Conservation (phyloP, 2,113 vertebrate genomes). For the Eolophus roseicapilla region DNA sequence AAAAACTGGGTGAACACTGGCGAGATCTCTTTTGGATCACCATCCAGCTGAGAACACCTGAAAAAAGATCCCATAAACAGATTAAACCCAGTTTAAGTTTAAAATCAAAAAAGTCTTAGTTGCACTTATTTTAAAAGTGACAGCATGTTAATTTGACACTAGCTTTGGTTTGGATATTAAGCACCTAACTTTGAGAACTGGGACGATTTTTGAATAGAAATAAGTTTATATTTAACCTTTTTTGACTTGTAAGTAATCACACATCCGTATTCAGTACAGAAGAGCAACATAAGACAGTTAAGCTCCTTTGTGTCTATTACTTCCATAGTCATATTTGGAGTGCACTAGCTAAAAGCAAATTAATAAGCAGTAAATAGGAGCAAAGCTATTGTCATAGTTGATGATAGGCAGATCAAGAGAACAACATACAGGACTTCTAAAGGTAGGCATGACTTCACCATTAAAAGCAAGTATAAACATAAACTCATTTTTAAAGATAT, state of each 20-base stretch:
- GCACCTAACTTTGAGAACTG: neutral
- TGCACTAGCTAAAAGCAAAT: neutral
- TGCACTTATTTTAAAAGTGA: neutral
- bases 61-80: conserved; percentile 45
- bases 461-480: neutral
- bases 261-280: neutral
- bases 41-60: conserved; percentile 94
- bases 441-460: neutral
- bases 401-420: neutral
- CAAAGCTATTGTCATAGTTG: neutral
- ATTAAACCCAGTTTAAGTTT: neutral
- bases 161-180: neutral
- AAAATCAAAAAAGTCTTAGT: neutral
- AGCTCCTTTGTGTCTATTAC: neutral
- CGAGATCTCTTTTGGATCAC: conserved; percentile 92
- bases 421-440: neutral
- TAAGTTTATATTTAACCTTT: conserved; percentile 1
- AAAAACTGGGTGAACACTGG: conserved; percentile 97
- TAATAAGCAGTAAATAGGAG: neutral
- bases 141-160: neutral
- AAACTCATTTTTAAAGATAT: neutral
- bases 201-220: neutral
- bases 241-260: neutral
- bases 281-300: neutral
- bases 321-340: neutral